Conservation (phyloP, 2,888 invertebrate species). For the Coecobrya sp. region DNA sequence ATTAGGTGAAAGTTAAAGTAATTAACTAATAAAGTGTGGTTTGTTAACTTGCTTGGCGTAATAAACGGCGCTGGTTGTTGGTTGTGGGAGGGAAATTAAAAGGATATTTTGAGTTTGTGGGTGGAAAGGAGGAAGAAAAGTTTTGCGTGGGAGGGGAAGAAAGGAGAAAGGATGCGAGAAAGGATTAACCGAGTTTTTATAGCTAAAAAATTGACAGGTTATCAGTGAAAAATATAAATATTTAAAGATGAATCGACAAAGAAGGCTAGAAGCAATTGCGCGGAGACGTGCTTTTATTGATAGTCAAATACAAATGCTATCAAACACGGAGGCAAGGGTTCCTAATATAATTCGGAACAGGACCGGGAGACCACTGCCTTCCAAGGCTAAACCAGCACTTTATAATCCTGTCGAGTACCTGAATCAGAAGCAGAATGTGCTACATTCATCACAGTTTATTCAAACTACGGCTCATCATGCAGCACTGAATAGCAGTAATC, state of each 20-base stretch:
- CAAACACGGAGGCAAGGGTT: not conserved
- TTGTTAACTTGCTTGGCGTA: too few species aligned
- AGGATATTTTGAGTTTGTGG: too few species aligned
- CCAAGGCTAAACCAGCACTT: not conserved
- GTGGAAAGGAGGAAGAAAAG: too few species aligned
- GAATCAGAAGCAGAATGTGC: not conserved
- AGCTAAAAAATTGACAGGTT: not conserved
- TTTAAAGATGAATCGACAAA: constrained; percentile 54
- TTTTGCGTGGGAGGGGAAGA: too few species aligned
- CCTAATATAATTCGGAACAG: constrained; percentile 71
- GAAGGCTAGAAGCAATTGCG: constrained; percentile 66
- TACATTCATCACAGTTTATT: too few species aligned
- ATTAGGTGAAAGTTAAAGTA: too few species aligned
- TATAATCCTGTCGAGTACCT: not conserved
- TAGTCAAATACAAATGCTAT: constrained; percentile 60
- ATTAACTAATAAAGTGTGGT: too few species aligned
- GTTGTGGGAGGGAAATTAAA: too few species aligned
- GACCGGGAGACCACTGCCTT: not conserved
- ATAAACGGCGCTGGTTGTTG: too few species aligned
- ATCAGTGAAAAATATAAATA: not conserved
- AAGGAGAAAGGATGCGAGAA: not conserved
- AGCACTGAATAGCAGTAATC: too few species aligned
- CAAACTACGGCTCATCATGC: not conserved
- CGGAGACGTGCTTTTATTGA: constrained; percentile 61
- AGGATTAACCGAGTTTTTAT: not conserved